Evolutionary conservation across 2,113 vertebrate genomes (phyloP).

Genomic region (Ursus arctos): DNA sequence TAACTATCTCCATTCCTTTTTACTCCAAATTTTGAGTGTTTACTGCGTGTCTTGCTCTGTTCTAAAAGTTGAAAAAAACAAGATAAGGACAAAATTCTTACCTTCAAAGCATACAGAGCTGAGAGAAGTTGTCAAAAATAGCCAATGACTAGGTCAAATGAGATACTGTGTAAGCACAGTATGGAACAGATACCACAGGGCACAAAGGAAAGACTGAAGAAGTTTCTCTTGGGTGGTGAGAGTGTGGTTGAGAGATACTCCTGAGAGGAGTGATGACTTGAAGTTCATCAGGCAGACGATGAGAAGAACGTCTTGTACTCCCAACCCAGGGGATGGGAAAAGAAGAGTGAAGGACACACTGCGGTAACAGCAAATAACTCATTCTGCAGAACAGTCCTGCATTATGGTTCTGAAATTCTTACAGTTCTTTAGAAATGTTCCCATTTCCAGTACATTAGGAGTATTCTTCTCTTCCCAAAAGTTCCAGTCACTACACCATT

Average conservation of each 20-base stretch:
- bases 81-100: background rate
- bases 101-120: background rate
- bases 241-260: fast-evolving
- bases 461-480: too few species aligned
- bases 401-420: background rate
- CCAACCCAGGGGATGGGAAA: fast-evolving
- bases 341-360: background rate
- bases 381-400: background rate
- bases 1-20: background rate
- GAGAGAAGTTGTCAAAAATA: background rate
- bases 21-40: background rate
- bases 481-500: fast-evolving
- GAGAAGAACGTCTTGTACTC: background rate
- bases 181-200: background rate
- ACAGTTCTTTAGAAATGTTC: background rate
- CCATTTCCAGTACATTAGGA: background rate
- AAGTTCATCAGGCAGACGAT: fast-evolving
- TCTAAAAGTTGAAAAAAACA: background rate
- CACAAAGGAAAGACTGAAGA: background rate
- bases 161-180: background rate
- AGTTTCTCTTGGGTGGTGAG: fast-evolving
- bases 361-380: background rate
- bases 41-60: background rate
- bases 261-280: background rate
- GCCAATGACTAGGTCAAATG: too few species aligned